Evolutionary conservation across 2,113 vertebrate genomes (phyloP).

Genomic region (Sylvilagus bachmani): DNA sequence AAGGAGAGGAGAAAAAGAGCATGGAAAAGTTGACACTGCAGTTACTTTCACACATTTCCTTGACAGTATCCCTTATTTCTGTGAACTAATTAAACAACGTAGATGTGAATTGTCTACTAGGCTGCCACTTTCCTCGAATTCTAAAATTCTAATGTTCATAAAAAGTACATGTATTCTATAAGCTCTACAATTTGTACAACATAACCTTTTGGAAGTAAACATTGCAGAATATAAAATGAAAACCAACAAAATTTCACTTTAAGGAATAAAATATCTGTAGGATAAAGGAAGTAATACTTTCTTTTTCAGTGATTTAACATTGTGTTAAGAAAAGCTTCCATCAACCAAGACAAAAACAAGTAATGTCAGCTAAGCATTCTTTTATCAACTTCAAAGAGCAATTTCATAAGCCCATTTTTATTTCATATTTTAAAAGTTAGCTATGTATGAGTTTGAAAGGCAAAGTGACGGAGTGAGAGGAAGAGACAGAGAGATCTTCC

Average conservation of each 20-base stretch:
- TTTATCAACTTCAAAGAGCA: background rate
- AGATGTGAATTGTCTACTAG: background rate
- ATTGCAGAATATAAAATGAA: background rate
- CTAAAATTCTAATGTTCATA: background rate
- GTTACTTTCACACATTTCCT: background rate
- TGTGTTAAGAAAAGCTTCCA: background rate
- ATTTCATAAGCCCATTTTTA: too few species aligned
- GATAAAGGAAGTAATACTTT: background rate
- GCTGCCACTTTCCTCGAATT: background rate
- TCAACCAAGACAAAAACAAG: background rate
- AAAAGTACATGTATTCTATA: background rate
- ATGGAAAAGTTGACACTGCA: background rate
- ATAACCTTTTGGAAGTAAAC: background rate
- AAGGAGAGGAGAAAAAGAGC: background rate
- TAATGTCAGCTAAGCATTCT: background rate
- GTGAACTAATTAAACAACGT: background rate
- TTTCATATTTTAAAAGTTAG: too few species aligned
- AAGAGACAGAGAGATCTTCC: too few species aligned
- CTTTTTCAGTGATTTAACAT: background rate
- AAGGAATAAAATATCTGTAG: background rate
- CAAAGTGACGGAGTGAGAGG: too few species aligned
- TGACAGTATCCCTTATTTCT: background rate
- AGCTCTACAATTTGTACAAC: background rate
- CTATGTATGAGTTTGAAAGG: too few species aligned
- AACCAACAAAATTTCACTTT: background rate